These are phyloP conservation scores for Protonibea diacanthus DNA, from an alignment of 2,797 vertebrate genomes.

Conservation along the genomic window DNA sequence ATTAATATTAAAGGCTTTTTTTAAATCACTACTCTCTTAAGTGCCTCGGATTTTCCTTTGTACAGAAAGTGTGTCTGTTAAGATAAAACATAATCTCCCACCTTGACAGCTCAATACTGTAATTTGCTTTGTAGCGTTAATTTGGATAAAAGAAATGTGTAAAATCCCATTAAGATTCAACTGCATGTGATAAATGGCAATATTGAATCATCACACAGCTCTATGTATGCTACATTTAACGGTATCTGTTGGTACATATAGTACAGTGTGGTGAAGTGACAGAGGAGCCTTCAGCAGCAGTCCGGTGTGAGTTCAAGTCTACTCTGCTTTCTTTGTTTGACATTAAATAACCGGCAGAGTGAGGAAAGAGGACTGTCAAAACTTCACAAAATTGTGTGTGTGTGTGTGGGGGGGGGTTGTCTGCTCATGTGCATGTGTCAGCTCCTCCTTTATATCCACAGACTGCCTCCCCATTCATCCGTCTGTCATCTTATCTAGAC, in stretches of 20 bases:
- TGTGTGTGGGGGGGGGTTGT: conserved; percentile 20
- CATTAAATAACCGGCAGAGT: conserved; percentile 50
- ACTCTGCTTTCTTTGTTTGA: conserved; percentile 58
- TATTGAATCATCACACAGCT: conserved; percentile 31
- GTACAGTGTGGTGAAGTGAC: conserved; percentile 28
- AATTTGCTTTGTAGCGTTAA: neutral
- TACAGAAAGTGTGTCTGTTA: too few species aligned
- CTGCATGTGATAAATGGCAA: neutral
- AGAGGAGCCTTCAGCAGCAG: conserved; percentile 31
- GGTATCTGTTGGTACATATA: conserved; percentile 22
- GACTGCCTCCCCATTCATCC: conserved; percentile 56
- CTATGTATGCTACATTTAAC: conserved; percentile 4
- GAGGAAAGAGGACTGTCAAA: conserved; percentile 45
- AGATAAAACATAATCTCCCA: neutral
- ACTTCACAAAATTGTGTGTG: conserved; percentile 29
- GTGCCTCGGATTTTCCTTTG: too few species aligned
- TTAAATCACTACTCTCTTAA: too few species aligned
- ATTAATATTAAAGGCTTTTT: too few species aligned
- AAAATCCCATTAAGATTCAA: neutral
- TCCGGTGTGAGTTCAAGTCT: conserved; percentile 50
- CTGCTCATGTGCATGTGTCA: conserved; percentile 55
- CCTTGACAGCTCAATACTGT: conserved; percentile 1
- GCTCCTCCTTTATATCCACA: conserved; percentile 54
- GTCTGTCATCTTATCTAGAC: conserved; percentile 74
- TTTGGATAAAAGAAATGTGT: neutral